Percentiles rank a stretch among this genome's conserved stretches.
These are phyloP conservation scores for Probosciger aterrimus DNA, from an alignment of 2,113 vertebrate genomes.

Conservation along the genomic window DNA sequence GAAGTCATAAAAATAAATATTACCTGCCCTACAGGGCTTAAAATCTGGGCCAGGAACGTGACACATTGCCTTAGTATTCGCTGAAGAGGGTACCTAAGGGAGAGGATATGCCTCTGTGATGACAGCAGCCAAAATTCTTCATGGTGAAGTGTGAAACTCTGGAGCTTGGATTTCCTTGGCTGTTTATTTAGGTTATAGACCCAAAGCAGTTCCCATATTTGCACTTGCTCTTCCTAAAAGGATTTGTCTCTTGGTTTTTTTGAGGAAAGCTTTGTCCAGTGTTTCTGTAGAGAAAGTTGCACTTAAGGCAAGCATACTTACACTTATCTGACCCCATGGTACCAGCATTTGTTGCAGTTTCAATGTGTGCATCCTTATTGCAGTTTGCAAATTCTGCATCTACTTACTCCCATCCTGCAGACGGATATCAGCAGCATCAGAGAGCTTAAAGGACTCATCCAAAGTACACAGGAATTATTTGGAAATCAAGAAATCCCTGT, in stretches of 20 bases:
- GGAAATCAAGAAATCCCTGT: slow-evolving; percentile 6
- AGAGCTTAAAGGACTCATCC: slow-evolving; percentile 1
- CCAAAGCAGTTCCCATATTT: not conserved
- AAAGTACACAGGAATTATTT: not conserved
- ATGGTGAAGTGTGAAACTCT: not conserved
- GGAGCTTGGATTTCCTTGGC: not conserved
- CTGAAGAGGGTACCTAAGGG: not conserved
- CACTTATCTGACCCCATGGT: not conserved
- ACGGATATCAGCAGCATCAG: not conserved
- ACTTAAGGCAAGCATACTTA: not conserved
- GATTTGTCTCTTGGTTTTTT: not conserved
- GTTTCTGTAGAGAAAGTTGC: not conserved
- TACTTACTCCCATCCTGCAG: not conserved
- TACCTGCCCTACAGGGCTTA: not conserved
- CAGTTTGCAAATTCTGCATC: not conserved
- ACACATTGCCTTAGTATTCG: not conserved
- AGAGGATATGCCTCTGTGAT: not conserved
- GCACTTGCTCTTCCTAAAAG: not conserved
- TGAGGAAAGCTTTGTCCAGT: not conserved
- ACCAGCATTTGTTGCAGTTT: not conserved
- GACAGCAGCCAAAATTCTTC: not conserved
- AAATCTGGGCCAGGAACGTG: not conserved
- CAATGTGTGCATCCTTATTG: not conserved
- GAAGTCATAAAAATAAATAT: not conserved
- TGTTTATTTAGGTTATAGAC: slow-evolving; percentile 4